Conservation (phyloP, 2,888 invertebrate species). For the Lissonota sp. region DNA sequence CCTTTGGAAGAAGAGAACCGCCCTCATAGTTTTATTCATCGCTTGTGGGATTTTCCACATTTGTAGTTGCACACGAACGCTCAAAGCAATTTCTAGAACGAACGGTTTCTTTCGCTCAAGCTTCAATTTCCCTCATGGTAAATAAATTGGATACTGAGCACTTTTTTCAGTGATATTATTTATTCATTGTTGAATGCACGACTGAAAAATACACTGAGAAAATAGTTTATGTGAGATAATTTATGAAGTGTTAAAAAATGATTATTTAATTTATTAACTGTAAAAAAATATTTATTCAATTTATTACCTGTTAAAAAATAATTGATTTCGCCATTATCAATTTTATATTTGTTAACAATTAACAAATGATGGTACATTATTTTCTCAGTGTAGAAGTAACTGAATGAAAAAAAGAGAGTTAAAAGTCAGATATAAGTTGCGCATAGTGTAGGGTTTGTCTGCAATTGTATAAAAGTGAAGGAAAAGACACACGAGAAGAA, state of each 20-base stretch:
- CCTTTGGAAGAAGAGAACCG: background rate
- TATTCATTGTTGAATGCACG: constrained; percentile 14
- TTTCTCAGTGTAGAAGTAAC: background rate
- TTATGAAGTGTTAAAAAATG: too few species aligned
- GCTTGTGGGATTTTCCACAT: constrained; percentile 1
- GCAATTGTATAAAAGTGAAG: constrained; percentile 51
- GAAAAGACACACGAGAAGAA: constrained; percentile 48
- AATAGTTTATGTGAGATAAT: too few species aligned
- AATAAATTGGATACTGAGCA: constrained; percentile 31
- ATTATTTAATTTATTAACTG: too few species aligned
- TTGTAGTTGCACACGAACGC: constrained; percentile 6
- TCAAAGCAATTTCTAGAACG: constrained; percentile 31
- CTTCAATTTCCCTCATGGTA: constrained; percentile 3
- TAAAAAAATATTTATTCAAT: too few species aligned
- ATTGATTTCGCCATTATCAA: too few species aligned
- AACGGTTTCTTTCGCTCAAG: constrained; percentile 16
- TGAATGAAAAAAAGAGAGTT: constrained; percentile 21
- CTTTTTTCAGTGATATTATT: constrained; percentile 34
- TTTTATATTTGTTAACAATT: too few species aligned
- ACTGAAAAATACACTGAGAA: too few species aligned
- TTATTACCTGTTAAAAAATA: too few species aligned
- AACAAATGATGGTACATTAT: too few species aligned
- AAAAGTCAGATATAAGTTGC: constrained; percentile 50
- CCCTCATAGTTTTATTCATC: constrained; percentile 28
- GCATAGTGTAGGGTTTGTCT: constrained; percentile 25